Evolutionary conservation across 2,888 invertebrate species (phyloP).

Genomic region (Cephus spinipes): DNA sequence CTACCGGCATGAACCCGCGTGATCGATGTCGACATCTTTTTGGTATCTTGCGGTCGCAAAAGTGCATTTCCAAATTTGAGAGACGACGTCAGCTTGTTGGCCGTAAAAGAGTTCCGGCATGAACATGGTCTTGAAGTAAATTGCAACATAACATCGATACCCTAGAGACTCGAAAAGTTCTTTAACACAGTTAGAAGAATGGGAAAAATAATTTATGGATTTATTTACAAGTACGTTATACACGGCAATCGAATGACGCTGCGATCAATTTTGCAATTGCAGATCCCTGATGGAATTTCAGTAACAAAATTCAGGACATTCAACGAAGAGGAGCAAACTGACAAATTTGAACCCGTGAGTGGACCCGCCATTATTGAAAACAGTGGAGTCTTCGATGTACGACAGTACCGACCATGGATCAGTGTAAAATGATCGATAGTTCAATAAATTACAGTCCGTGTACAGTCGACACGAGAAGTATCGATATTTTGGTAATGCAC

Average conservation of each 20-base stretch:
- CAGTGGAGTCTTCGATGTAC: not conserved
- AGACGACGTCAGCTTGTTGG: not conserved
- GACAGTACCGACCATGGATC: not conserved
- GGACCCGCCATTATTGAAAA: not conserved
- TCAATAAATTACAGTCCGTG: conserved; percentile 13
- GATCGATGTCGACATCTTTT: not conserved
- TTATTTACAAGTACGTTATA: conserved; percentile 40
- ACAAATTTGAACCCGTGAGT: not conserved
- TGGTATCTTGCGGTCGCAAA: not conserved
- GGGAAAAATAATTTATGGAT: conserved; percentile 46
- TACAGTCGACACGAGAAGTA: conserved; percentile 30
- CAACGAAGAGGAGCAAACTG: not conserved
- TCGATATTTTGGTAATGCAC: conserved; percentile 43
- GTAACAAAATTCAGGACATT: not conserved
- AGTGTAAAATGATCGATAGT: not conserved
- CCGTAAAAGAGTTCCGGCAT: not conserved
- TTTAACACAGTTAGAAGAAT: conserved; percentile 21
- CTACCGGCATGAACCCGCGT: not conserved
- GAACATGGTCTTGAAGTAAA: not conserved
- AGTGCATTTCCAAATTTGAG: not conserved
- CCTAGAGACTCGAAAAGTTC: not conserved
- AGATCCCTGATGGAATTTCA: not conserved
- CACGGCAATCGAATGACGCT: not conserved
- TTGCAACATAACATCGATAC: not conserved
- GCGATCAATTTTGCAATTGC: not conserved